These are phyloP conservation scores for Anastatus disparis DNA, from an alignment of 1,140 invertebrate species.

Conservation along the genomic window DNA sequence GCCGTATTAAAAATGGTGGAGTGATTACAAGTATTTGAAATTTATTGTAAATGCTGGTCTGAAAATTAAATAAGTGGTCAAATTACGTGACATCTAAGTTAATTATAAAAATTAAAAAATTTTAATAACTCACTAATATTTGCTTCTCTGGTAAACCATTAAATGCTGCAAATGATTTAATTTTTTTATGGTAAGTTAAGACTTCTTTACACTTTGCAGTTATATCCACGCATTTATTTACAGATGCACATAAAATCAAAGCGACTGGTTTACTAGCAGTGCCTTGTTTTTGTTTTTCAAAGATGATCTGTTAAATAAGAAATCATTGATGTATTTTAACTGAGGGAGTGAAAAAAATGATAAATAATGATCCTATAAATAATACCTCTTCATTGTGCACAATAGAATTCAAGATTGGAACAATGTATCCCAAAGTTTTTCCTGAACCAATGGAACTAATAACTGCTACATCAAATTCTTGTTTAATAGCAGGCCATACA, in stretches of 20 bases:
- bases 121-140: conserved; percentile 46
- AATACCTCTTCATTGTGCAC: conserved; percentile 45
- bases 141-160: conserved; percentile 54
- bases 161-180: conserved; percentile 52
- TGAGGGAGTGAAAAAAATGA: no score
- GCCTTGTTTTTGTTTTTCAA: conserved; percentile 15
- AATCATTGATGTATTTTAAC: conserved; percentile 15
- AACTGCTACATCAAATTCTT: conserved; percentile 53
- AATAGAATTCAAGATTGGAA: conserved; percentile 54
- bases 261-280: conserved; percentile 46
- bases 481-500: conserved; percentile 62
- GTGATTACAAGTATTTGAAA: conserved; percentile 64
- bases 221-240: conserved; percentile 50
- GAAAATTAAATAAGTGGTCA: conserved; percentile 42
- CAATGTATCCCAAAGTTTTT: conserved; percentile 59
- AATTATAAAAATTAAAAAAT: background rate
- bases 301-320: conserved; percentile 6
- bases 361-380: conserved; percentile 6
- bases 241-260: conserved; percentile 58
- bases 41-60: conserved; percentile 58
- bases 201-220: conserved; percentile 46
- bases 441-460: conserved; percentile 54
- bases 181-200: conserved; percentile 37
- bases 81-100: background rate
- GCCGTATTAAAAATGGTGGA: conserved; percentile 54